Evolutionary conservation across 2,113 vertebrate species (phyloP).

Genomic region (Hiodon tergisus): DNA sequence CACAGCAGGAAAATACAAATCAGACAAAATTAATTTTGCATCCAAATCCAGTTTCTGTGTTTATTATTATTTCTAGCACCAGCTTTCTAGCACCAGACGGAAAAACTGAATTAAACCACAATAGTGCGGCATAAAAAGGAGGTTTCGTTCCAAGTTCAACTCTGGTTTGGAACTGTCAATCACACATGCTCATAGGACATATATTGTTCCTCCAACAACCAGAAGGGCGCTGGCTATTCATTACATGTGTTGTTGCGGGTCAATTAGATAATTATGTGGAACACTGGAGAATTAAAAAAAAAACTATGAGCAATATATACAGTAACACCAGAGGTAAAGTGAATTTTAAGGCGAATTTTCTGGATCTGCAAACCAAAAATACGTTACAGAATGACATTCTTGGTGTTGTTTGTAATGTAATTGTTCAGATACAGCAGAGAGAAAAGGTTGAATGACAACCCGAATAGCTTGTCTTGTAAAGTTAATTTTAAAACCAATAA

Average conservation of each 20-base stretch:
- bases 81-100: background rate
- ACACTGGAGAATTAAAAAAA: too few relatives aligned
- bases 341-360: too few relatives aligned
- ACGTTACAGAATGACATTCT: too few relatives aligned
- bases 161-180: conserved; percentile 3
- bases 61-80: background rate
- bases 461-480: too few relatives aligned
- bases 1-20: background rate
- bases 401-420: too few relatives aligned
- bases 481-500: too few relatives aligned
- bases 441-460: too few relatives aligned
- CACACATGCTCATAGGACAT: conserved; percentile 35
- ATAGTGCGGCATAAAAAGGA: background rate
- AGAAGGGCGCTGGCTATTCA: conserved; percentile 31
- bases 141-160: conserved; percentile 1
- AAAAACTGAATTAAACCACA: background rate
- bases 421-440: too few relatives aligned
- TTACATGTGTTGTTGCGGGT: background rate
- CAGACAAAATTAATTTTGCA: too few relatives aligned
- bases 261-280: background rate
- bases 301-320: too few relatives aligned
- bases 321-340: too few relatives aligned
- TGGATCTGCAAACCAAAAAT: too few relatives aligned
- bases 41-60: background rate
- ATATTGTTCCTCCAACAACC: conserved; percentile 24